Conservation (phyloP, 2,888 invertebrate species). For the Prenolepis imparis region DNA sequence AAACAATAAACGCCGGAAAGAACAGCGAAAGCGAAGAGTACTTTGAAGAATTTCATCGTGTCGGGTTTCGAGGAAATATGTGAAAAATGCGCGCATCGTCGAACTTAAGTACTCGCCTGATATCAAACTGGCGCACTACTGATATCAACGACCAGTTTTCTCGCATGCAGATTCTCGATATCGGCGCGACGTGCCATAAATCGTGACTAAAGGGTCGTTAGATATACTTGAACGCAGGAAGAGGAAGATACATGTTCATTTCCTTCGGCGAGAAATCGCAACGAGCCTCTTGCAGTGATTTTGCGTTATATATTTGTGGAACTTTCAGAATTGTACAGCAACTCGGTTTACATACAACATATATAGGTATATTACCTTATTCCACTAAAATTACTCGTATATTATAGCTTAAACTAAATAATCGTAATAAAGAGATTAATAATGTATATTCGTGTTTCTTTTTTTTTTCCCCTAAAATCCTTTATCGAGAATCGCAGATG, state of each 20-base stretch:
- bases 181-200: slow-evolving; percentile 37
- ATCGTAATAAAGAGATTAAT: slow-evolving; percentile 63
- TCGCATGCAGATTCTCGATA: slow-evolving; percentile 46
- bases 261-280: slow-evolving; percentile 16
- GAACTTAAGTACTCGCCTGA: slow-evolving; percentile 1
- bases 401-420: slow-evolving; percentile 68
- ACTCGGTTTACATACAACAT: slow-evolving; percentile 78
- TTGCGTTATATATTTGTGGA: slow-evolving; percentile 71
- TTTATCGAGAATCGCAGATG: slow-evolving; percentile 43
- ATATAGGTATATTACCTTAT: slow-evolving; percentile 73
- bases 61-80: background rate
- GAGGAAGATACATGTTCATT: slow-evolving; percentile 1
- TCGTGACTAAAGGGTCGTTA: slow-evolving; percentile 46
- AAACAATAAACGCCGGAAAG: background rate
- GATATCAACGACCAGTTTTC: slow-evolving; percentile 62
- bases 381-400: slow-evolving; percentile 66
- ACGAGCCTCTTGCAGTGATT: background rate
- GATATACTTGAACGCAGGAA: background rate
- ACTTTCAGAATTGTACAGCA: slow-evolving; percentile 78
- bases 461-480: slow-evolving; percentile 53
- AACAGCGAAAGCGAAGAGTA: slow-evolving; percentile 10
- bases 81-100: background rate
- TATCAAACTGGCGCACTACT: background rate
- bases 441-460: slow-evolving; percentile 37
- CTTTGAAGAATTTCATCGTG: slow-evolving; percentile 54